Base-by-base conservation (phyloP, 2,888 invertebrate genomes). In the Seira ritae region DNA sequence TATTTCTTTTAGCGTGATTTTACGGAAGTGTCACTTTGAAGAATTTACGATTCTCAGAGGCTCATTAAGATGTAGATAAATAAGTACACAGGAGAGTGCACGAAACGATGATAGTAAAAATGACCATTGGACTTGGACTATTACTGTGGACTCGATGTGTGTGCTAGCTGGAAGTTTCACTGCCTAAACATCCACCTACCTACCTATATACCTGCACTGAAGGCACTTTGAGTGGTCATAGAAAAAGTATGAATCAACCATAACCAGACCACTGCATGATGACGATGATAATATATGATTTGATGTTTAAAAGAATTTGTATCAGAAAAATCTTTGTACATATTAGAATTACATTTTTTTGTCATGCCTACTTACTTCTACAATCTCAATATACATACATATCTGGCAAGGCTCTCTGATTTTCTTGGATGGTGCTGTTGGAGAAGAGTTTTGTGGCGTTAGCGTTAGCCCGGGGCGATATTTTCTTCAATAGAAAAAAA, bases 241-340 rank as follows among this genome's bases (percentile, higher is more conserved):
- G 55, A 55, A 55, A 55, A 17, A 55, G n/a, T 62, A 62, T 62
- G 62, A 62, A 62, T 62, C 22, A 62, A 62, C 62, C 62, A 20
- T n/a, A 60, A n/a, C 60, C n/a, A n/a, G n/a, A n/a, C n/a, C n/a
- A n/a, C n/a, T n/a, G n/a, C n/a, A n/a, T n/a, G n/a, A n/a, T n/a
- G n/a, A n/a, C n/a, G n/a, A n/a, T n/a, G n/a, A n/a, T n/a, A n/a
- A n/a, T n/a, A 60, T 60, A n/a, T 60, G 62, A 62, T 10, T 62
- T 62, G n/a, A n/a, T 62, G 20, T 12, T 22, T 62, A n/a, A 15
- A n/a, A 62, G 62, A 62, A 62, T 62, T 2, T 62, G 62, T 62
- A 62, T 62, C 62, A 62, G 2, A 62, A 19, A 22, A 20, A 20
- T 20, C 20, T 20, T 2, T n/a, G n/a, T n/a, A n/a, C n/a, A n/a